Evolutionary conservation across 2,113 vertebrate genomes (phyloP), one percentile per base, ranked within the genome.

Genomic region (Sula dactylatra): DNA sequence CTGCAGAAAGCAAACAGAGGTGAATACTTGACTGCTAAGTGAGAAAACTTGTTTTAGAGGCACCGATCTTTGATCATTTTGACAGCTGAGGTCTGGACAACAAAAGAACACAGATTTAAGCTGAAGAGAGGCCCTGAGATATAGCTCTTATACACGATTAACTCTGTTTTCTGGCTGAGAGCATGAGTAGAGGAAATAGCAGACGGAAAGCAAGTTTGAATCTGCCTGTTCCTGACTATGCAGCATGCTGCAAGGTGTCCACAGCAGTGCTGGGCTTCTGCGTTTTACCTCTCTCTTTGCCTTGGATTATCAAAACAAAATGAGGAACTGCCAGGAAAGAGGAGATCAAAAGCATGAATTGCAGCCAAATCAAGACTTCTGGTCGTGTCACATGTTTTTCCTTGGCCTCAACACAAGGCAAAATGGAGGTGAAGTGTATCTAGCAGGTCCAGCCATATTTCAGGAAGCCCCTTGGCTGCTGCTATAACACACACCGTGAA

Each of bases 401-500:
- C 32, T 54, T 83, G 67, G 18, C 64, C 54, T 61, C 40, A 49
- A 16, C 27, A 13, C 19, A 52, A 56, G 38, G 47, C 42, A 38
- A 74, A 91, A 40, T 20, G 47, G 65, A 79, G 14, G 13, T 79
- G 52, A 59, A 74, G 15, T 26, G 17, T 38, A 24, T 65, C 40
- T 49, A 62, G 67, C 40, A 88, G 31, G 45, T 50, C 54, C 88
- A 62, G 82, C 31, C 55, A 13, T 78, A 82, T 82, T 93, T 94
- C 80, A 89, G 74, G 61, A 95, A 78, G 38, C 4, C 20, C 32
- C 29, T 58, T 77, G 79, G 65, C 18, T 27, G 65, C 54, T 82
- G 44, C 65, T 61, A 0, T 45, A 59, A 47, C 36, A 34, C 47
- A 24, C 0, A 0, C 38, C 3, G 3, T 34, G 67, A 22, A 56